Percentiles rank a stretch among this genome's conserved stretches.
These are phyloP conservation scores for Gonatopus flavifemur DNA, from an alignment of 1,140 invertebrate species.

Conservation along the genomic window DNA sequence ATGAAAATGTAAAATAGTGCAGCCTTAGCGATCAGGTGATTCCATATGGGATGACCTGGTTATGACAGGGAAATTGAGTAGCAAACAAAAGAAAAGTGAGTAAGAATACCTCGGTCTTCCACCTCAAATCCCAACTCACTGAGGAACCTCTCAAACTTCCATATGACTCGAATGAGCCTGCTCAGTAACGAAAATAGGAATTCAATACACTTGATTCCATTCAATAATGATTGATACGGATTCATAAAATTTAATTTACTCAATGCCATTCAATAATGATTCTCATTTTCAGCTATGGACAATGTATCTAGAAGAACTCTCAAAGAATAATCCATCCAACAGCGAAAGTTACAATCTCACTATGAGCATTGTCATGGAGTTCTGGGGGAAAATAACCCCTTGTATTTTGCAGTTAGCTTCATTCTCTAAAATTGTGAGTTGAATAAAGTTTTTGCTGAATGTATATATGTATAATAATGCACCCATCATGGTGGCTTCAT, in stretches of 20 bases:
- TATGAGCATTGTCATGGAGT: conserved; percentile 89
- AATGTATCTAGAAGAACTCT: conserved; percentile 92
- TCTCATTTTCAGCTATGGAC: conserved; percentile 89
- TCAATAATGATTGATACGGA: not conserved
- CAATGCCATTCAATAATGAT: too few species aligned
- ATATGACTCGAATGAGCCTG: too few species aligned
- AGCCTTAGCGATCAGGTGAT: too few species aligned
- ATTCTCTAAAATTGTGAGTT: conserved; percentile 85
- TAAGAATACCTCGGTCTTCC: too few species aligned
- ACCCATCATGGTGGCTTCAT: not conserved
- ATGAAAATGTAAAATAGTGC: too few species aligned
- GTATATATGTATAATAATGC: not conserved
- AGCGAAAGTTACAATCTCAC: conserved; percentile 72
- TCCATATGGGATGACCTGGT: too few species aligned
- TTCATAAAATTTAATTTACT: not conserved
- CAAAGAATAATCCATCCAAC: conserved; percentile 67
- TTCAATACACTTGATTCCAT: too few species aligned
- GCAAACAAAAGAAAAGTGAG: too few species aligned
- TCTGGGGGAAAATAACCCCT: conserved; percentile 98
- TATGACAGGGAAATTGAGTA: too few species aligned
- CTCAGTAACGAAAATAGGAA: too few species aligned
- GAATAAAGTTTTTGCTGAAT: conserved; percentile 9
- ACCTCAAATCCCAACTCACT: too few species aligned
- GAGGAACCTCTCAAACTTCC: too few species aligned
- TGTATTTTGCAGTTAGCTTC: conserved; percentile 91